A percentile compares a stretch with the other conserved stretches of the same genome.
phyloP scores from a whole-genome alignment of 2,113 vertebrate genomes.

The Gambusia holbrooki region DNA sequence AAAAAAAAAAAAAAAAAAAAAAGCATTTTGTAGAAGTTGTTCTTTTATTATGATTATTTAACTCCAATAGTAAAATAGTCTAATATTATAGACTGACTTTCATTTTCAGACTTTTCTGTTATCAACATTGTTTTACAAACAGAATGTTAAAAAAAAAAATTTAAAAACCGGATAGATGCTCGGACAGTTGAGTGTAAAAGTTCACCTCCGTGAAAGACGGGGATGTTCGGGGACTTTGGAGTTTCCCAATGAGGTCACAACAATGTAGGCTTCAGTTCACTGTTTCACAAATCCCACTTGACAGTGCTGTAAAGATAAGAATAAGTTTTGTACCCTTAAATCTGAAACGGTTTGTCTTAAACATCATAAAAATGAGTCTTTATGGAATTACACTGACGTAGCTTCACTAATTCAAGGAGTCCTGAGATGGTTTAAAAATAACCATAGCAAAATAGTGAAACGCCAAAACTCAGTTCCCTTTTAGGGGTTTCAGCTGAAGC shows the following conservation, averaged over 20 bases:
- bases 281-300: constrained; percentile 9
- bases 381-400: not conserved
- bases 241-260: constrained; percentile 65
- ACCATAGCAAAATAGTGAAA: constrained; percentile 16
- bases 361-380: not conserved
- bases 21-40: not conserved
- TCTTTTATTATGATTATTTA: not conserved
- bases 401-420: constrained; percentile 1
- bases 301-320: constrained; percentile 2
- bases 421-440: constrained; percentile 23
- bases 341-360: not conserved
- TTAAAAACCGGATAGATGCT: not conserved
- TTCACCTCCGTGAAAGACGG: constrained; percentile 6
- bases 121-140: not conserved
- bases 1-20: too few species aligned
- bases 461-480: not conserved
- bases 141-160: not conserved
- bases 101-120: not conserved
- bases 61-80: not conserved
- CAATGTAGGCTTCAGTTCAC: constrained; percentile 15
- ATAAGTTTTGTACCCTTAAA: not conserved
- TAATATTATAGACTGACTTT: not conserved
- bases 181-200: not conserved
- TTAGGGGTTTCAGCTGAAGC: not conserved
- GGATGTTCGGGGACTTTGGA: constrained; percentile 40